Evolutionary conservation across 2,888 invertebrate species (phyloP), one percentile per base, ranked within the genome.

Genomic region (Eubasilissa splendida): DNA sequence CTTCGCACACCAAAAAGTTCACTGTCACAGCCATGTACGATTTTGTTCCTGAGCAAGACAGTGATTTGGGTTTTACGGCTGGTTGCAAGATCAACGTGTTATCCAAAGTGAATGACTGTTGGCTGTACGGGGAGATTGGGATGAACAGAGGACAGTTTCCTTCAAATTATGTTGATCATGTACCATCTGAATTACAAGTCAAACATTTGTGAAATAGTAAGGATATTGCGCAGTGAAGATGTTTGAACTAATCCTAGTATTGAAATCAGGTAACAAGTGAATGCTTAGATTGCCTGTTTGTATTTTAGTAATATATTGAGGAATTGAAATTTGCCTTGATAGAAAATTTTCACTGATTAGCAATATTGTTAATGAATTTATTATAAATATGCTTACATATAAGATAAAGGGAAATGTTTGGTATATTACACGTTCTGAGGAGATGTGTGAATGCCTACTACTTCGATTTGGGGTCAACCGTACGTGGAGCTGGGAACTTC

Each of bases 121-220:
- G 96, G 96, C 91, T 95, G 80, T 94, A 92, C 86, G 96, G 96
- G 14, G 94, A 94, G 86, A 92, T 92, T 84, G 90, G 92, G 81
- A 93, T 93, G 54, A 88, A 88, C 83, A 92, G 88, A 86, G 96
- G 96, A 84, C 95, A 96, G 87, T 96, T 96, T 88, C 96, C 96
- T 77, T 90, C 92, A 52, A 95, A 94, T 89, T 96, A 94, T 87
- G 93, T 96, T 81, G 93, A 94, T 87, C 88, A 88, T 86, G 87
- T 92, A 85, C 92, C 92, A 81, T 86, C 84, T 65, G 88, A 88
- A 87, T 86, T 92, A 85, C 87, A 88, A 3, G 65, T 14, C 12
- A 81, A 77, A 71, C 71, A 54, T 8, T 78, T 56, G 60, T 81
- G 73, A 79, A 59, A 76, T 63, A 14, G 11, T 42, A 5, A 42